A percentile compares a stretch with the other conserved stretches of the same genome.
Evolutionary conservation across 1,140 invertebrate genomes (phyloP).

Genomic region (Sycophaga agraensis): DNA sequence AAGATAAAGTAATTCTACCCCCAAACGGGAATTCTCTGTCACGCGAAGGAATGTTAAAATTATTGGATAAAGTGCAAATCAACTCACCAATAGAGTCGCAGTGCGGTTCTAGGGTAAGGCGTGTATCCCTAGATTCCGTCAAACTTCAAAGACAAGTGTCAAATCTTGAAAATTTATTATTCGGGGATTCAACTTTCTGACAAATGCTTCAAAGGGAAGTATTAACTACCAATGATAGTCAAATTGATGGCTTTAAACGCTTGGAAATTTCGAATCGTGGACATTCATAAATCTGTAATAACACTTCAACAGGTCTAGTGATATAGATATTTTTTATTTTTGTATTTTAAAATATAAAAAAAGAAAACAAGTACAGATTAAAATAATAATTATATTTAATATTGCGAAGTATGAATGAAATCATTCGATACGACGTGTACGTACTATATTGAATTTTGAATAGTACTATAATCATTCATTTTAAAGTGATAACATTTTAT

Average conservation of each 20-base stretch:
- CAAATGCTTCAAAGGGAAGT: conserved; percentile 23
- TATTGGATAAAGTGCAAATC: conserved; percentile 52
- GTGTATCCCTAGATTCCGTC: background rate
- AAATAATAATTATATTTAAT: background rate
- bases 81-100: conserved; percentile 37
- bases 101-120: conserved; percentile 29
- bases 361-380: background rate
- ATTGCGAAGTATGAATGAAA: too few species aligned
- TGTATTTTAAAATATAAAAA: background rate
- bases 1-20: background rate
- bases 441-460: too few species aligned
- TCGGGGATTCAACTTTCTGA: conserved; percentile 48
- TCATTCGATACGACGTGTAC: too few species aligned
- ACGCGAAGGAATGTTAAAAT: conserved; percentile 48
- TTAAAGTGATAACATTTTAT: background rate
- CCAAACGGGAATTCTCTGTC: conserved; percentile 36
- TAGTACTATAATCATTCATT: background rate
- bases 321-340: background rate
- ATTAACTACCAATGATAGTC: background rate
- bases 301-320: too few species aligned
- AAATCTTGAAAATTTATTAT: conserved; percentile 49
- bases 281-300: too few species aligned
- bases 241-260: background rate
- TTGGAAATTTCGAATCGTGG: background rate
- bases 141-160: conserved; percentile 47